These are phyloP conservation scores for Pristiophorus japonicus DNA, from an alignment of 2,113 vertebrate species.

Conservation along the genomic window DNA sequence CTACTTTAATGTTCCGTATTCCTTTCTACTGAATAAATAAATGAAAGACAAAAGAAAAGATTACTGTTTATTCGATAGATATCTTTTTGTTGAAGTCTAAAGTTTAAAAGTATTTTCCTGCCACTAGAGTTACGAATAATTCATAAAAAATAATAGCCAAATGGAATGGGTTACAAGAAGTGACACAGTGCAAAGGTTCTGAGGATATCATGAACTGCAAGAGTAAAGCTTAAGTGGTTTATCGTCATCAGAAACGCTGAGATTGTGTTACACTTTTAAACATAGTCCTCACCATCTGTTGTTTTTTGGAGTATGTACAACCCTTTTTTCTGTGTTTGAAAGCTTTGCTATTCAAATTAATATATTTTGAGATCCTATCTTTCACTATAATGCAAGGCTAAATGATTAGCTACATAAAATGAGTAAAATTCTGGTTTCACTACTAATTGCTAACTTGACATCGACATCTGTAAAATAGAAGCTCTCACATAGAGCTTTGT, in stretches of 20 bases:
- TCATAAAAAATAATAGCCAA: not conserved
- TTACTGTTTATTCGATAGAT: not conserved
- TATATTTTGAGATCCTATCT: not conserved
- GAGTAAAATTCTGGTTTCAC: not conserved
- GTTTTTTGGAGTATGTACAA: not conserved
- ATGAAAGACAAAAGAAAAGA: not conserved
- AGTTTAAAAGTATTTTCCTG: not conserved
- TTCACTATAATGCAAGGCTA: not conserved
- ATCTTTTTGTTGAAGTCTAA: not conserved
- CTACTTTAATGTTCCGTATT: no score
- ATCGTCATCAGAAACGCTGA: not conserved
- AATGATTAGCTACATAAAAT: not conserved
- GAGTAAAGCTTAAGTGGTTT: not conserved
- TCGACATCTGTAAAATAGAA: not conserved
- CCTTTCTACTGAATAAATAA: conserved; percentile 14
- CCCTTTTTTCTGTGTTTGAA: not conserved
- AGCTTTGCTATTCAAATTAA: conserved; percentile 13
- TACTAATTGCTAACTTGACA: not conserved
- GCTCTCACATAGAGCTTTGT: not conserved
- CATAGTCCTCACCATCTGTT: conserved; percentile 14
- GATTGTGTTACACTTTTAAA: conserved; percentile 23
- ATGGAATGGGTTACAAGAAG: not conserved
- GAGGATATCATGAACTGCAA: not conserved
- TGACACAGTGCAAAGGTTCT: not conserved
- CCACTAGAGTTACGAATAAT: not conserved